Conservation (phyloP, 2,797 vertebrate genomes). For the Acipenser ruthenus region DNA sequence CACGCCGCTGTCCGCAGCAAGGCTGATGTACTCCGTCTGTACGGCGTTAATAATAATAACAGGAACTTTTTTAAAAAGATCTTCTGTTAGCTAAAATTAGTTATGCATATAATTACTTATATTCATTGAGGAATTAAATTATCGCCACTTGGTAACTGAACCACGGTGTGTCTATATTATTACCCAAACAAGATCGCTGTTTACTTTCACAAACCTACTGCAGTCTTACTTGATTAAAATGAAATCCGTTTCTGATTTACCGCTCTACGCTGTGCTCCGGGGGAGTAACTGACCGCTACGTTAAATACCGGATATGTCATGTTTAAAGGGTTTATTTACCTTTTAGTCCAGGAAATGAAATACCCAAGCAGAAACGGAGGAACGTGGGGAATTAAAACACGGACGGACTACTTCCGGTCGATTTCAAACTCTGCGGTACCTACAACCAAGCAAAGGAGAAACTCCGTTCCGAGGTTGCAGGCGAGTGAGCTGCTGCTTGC, state of each 20-base stretch:
- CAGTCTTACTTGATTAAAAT: not conserved
- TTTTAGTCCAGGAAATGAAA: slow-evolving; percentile 8
- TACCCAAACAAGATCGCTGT: not conserved
- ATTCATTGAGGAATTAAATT: no score
- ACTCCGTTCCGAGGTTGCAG: no score
- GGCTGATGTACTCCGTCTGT: not conserved
- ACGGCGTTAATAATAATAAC: no score
- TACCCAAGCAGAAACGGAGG: not conserved
- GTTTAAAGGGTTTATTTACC: slow-evolving; percentile 11
- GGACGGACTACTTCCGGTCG: slow-evolving; percentile 41
- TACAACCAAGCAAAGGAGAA: no score
- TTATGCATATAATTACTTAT: not conserved
- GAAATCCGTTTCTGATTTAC: not conserved
- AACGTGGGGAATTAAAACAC: slow-evolving; percentile 38
- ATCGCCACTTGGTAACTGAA: no score
- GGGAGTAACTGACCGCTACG: not conserved
- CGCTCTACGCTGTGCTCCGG: not conserved
- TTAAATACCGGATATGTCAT: not conserved
- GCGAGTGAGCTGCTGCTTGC: not conserved
- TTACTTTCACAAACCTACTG: not conserved
- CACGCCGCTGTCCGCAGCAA: not conserved
- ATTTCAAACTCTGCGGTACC: not conserved
- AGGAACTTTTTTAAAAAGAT: not conserved
- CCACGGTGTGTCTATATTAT: not conserved
- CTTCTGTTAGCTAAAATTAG: not conserved